Evolutionary conservation across 2,888 invertebrate genomes (phyloP), one percentile per base, ranked within the genome.

Genomic region (Mamestra brassicae): DNA sequence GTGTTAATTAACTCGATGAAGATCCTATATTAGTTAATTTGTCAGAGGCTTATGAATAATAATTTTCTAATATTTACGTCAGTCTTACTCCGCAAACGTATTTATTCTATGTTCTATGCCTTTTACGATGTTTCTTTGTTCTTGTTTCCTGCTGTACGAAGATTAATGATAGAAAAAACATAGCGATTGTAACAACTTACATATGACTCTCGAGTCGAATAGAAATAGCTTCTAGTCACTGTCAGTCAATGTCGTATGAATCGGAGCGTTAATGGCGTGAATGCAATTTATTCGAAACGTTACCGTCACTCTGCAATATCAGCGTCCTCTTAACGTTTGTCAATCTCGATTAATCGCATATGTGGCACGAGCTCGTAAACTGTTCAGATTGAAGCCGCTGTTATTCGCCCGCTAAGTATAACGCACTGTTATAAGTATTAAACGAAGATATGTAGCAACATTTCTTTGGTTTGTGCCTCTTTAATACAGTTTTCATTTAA

Each of bases 211-310:
- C 68, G 71, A 76, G 61, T 84, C 55, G 71, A 77, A 69, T 74
- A n/a, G 68, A 83, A 69, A 83, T 83, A 83, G 66, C 55, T 73
- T 62, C 72, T 15, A 76, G 70, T 76, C 69, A 71, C 68, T 65
- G 73, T 69, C 85, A 71, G 57, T 85, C 83, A 84, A 82, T 82
- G 79, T 76, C 80, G 61, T 63, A 77, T 74, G 74, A 79, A 72
- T 69, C 66, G 63, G 54, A 76, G 68, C 68, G 68, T 78, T 84
- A 71, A 82, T 76, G 79, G 68, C 58, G 61, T 64, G 71, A 77
- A 81, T 81, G 85, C 79, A 84, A 85, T 86, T 79, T 81, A 79
- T 76, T 76, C 69, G 79, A 68, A 79, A 81, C 67, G 73, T 73
- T 71, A 61, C 71, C 54, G 72, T 71, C 84, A 77, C 60, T 83